Percentiles rank a stretch among this genome's conserved stretches.
Conservation (phyloP, 2,797 vertebrate species). For the Chromis chromis region DNA sequence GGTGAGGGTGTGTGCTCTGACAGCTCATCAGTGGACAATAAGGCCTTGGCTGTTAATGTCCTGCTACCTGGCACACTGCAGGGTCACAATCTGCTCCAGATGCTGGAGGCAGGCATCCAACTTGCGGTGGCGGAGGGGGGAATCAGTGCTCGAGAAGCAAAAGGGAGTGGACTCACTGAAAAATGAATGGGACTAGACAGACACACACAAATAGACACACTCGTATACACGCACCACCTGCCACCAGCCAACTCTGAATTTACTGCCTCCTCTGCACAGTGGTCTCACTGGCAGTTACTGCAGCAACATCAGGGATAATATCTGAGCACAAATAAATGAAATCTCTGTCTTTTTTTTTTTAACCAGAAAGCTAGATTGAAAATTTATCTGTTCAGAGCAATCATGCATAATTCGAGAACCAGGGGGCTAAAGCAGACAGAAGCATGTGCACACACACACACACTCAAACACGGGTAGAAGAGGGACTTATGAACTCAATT, state of each 20-base stretch:
- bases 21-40: conserved; percentile 80
- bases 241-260: conserved; percentile 49
- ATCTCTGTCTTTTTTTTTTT: conserved; percentile 53
- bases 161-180: conserved; percentile 58
- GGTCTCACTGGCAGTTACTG: conserved; percentile 63
- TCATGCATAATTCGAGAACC: conserved; percentile 67
- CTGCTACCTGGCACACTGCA: conserved; percentile 71
- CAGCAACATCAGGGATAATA: conserved; percentile 74
- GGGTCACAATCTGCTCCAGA: conserved; percentile 75
- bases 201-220: conserved; percentile 2
- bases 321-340: conserved; percentile 75
- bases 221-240: conserved; percentile 37
- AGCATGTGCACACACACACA: conserved; percentile 3
- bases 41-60: conserved; percentile 77
- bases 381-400: conserved; percentile 73
- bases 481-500: conserved; percentile 80
- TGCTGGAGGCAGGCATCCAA: conserved; percentile 74
- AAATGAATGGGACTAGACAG: conserved; percentile 62
- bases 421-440: conserved; percentile 31
- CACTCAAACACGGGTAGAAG: conserved; percentile 29
- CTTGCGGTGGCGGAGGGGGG: conserved; percentile 17
- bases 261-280: conserved; percentile 48
- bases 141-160: conserved; percentile 41
- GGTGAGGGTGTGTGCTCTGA: conserved; percentile 70
- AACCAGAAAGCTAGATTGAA: conserved; percentile 64